A percentile compares a stretch with the other conserved stretches of the same genome.
Evolutionary conservation across 2,888 invertebrate species (phyloP).

Genomic region (Athalia cordata): DNA sequence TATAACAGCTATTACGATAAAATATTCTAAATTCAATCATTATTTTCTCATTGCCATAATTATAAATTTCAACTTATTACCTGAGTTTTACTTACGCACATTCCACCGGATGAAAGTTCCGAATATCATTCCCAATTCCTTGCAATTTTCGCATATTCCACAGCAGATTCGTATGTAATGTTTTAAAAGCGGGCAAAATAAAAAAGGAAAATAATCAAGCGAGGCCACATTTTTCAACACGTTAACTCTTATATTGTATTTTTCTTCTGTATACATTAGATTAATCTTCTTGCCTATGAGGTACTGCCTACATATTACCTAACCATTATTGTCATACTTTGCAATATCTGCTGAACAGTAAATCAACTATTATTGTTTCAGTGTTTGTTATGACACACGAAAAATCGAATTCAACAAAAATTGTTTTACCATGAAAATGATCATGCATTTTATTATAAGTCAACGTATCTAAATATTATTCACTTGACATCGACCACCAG

Average conservation of each 20-base stretch:
- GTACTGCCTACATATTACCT: constrained; percentile 48
- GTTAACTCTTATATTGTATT: constrained; percentile 58
- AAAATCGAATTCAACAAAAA: neutral
- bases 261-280: constrained; percentile 53
- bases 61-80: neutral
- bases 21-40: too few relatives aligned
- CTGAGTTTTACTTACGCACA: neutral
- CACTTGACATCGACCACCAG: too few relatives aligned
- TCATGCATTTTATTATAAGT: too few relatives aligned
- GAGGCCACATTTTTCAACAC: constrained; percentile 51
- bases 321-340: constrained; percentile 52
- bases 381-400: neutral
- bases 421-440: neutral
- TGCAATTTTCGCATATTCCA: too few relatives aligned
- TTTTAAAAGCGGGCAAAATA: constrained; percentile 51
- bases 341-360: constrained; percentile 44
- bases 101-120: neutral
- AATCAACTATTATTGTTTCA: neutral
- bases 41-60: too few relatives aligned
- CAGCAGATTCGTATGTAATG: constrained; percentile 54
- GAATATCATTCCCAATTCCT: neutral
- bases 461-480: too few relatives aligned
- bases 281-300: constrained; percentile 48
- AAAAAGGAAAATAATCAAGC: constrained; percentile 48
- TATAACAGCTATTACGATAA: too few relatives aligned